Percentiles rank a stretch among this genome's conserved stretches.
These are phyloP conservation scores for Corythornis cristatus DNA, from an alignment of 2,113 vertebrate species.

Conservation along the genomic window DNA sequence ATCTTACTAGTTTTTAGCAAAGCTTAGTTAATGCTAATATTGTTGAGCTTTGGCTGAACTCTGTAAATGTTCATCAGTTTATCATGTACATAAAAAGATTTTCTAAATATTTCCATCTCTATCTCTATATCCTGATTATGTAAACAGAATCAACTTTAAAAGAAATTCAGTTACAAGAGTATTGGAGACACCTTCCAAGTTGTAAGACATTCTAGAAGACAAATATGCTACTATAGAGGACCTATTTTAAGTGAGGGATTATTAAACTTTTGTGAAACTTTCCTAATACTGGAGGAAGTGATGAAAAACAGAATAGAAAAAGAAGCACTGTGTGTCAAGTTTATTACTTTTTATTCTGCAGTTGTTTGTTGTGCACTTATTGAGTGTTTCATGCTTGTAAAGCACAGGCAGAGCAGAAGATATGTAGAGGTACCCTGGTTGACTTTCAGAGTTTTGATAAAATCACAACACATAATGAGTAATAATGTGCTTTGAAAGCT, in stretches of 20 bases:
- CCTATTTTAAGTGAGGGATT: background rate
- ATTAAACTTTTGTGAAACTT: background rate
- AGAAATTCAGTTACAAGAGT: background rate
- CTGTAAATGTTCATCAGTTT: background rate
- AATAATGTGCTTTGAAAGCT: background rate
- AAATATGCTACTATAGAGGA: background rate
- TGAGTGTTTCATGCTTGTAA: background rate
- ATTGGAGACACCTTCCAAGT: background rate
- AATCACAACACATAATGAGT: background rate
- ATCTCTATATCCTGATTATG: background rate
- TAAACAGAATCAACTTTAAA: background rate
- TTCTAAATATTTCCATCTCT: background rate
- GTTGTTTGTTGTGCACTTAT: background rate
- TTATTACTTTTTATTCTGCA: background rate
- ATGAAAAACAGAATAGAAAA: background rate
- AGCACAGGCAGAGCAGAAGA: background rate
- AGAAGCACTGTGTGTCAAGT: accelerated
- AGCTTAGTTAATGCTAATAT: background rate
- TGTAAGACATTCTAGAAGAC: background rate
- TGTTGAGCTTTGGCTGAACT: background rate
- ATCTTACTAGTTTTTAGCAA: background rate
- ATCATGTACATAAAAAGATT: background rate
- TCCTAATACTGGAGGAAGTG: background rate
- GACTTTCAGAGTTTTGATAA: background rate
- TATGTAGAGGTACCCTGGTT: background rate